A percentile compares a stretch with the other conserved stretches of the same genome.
phyloP scores from a whole-genome alignment of 2,888 invertebrate genomes.

The Drosophila setosimentum region DNA sequence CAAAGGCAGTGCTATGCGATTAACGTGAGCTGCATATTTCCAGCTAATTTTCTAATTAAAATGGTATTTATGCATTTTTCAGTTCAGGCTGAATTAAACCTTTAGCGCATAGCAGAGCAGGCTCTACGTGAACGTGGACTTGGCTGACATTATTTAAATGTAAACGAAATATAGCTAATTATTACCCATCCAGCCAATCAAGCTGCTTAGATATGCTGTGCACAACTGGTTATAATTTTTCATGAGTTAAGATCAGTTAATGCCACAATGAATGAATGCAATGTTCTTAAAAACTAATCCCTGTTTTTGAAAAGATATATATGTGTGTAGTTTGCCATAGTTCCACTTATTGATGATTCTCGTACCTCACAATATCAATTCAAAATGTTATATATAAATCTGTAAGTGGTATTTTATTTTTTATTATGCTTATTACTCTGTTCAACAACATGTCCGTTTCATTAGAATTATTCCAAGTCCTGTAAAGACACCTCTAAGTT shows the following conservation, averaged over 20 bases:
- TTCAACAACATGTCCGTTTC: not conserved
- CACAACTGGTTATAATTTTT: not conserved
- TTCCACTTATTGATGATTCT: not conserved
- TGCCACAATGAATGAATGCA: not conserved
- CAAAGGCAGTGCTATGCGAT: conserved; percentile 78
- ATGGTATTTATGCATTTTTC: conserved; percentile 84
- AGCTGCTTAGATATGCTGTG: conserved; percentile 29
- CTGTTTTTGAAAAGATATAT: not conserved
- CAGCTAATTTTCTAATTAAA: conserved; percentile 86
- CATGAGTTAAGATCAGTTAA: conserved; percentile 3
- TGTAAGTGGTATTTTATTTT: no score
- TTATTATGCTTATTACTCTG: not conserved
- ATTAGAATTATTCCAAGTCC: not conserved
- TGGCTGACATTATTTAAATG: conserved; percentile 14
- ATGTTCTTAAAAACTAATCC: not conserved
- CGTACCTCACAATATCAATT: not conserved
- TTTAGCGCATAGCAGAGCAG: conserved; percentile 32
- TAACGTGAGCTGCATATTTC: conserved; percentile 85
- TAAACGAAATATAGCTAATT: conserved; percentile 12
- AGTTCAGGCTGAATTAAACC: conserved; percentile 69
- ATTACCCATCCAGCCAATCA: conserved; percentile 13
- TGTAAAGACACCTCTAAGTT: conserved; percentile 1
- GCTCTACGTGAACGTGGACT: conserved; percentile 1
- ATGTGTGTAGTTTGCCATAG: not conserved
- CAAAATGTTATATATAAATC: not conserved